Evolutionary conservation across 2,888 invertebrate species (phyloP).

Genomic region (Eupeodes latifasciatus): DNA sequence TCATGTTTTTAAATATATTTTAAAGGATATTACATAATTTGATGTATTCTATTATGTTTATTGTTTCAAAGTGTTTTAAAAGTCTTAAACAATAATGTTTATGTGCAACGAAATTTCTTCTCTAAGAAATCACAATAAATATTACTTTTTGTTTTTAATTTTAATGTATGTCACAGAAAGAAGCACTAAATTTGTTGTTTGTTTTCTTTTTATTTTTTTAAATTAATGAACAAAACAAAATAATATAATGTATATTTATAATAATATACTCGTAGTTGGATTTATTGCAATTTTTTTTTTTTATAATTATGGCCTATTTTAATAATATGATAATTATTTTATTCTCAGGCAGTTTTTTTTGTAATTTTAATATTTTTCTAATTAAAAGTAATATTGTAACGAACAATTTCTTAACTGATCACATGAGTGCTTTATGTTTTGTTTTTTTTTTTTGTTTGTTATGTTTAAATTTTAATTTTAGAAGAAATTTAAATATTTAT

Average conservation of each 20-base stretch:
- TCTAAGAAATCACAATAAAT: conserved; percentile 46
- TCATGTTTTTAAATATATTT: not conserved
- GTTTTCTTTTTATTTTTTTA: conserved; percentile 24
- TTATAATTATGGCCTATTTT: conserved; percentile 43
- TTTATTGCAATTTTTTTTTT: conserved; percentile 47
- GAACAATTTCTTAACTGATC: conserved; percentile 64
- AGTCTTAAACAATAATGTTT: conserved; percentile 42
- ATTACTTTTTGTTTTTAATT: conserved; percentile 35
- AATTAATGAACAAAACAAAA: conserved; percentile 15
- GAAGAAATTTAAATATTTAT: conserved; percentile 26
- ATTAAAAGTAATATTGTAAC: conserved; percentile 63
- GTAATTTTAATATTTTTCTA: conserved; percentile 61
- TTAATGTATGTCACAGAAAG: conserved; percentile 52
- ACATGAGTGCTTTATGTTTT: conserved; percentile 64
- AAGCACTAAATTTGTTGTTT: conserved; percentile 46
- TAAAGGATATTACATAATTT: not conserved
- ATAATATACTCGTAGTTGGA: not conserved
- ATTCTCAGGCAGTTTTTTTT: conserved; percentile 57
- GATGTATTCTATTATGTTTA: conserved; percentile 11
- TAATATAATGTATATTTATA: too few species aligned
- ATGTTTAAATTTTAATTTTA: conserved; percentile 6
- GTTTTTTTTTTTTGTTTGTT: not conserved
- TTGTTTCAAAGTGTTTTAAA: conserved; percentile 19
- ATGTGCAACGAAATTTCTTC: conserved; percentile 62
- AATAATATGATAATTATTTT: conserved; percentile 15